Base-by-base conservation (phyloP, 2,888 invertebrate species). In the Drosophila pseudotalamancana region DNA sequence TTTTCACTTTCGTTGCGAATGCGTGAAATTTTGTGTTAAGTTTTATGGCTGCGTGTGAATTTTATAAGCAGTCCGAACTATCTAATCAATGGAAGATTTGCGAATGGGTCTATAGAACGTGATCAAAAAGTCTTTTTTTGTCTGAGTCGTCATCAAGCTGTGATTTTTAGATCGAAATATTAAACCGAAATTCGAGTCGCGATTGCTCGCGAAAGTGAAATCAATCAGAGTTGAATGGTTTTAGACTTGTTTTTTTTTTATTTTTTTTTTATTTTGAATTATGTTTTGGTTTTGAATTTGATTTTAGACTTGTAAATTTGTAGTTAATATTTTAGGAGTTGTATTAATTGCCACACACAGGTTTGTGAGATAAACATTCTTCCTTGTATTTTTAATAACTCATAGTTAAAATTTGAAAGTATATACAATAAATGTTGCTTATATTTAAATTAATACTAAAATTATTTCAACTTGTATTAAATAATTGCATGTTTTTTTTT, bases 1-100 rank as follows among this genome's bases (percentile, higher is more conserved):
- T 74, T 85, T 82, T 85, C 83, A 85, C 85, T 82, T 82, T 82
- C 85, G 57, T 85, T 79, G 74, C 68, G 50, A 72, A 60, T 70
- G 67, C 79, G 72, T 70, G 67, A 82, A 72, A 71, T 67, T n/a
- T 61, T 49, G 48, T 54, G 27, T 59, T 57, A 57, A 65, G 67
- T 62, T 85, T 80, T 80, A 75, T 79, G 79, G 60, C 67, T 68
- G 69, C 61, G 72, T 77, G 75, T 75, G 75, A 85, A 82, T 75
- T 80, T 69, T 56, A 57, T 77, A 70, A 67, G 29, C 65, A 60
- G 63, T 40, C 66, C 43, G 43, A 48, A 35, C 37, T 21, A 19
- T 42, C 63, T 61, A 39, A 39, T 16, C 42, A n/a, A 12, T 27
- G 29, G 6, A 2, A 16, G 39, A 27, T 8, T n/a, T 21, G 45